Evolutionary conservation across 2,888 invertebrate species (phyloP), one percentile per base, ranked within the genome.

Genomic region (Entomobrya proxima): DNA sequence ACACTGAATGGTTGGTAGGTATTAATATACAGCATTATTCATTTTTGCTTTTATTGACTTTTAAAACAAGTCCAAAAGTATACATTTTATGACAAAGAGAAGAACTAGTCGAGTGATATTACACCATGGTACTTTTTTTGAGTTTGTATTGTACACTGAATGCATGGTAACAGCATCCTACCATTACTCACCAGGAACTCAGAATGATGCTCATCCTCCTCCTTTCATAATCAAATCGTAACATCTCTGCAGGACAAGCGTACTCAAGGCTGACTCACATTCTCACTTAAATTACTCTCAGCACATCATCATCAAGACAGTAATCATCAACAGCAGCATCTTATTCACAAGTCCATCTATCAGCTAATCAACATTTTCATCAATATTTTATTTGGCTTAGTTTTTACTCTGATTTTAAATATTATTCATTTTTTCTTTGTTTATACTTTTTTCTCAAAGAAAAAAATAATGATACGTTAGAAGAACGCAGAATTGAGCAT

Each of bases 151-250:
- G 64, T 30, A 64, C 21, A 13, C 7, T 30, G 3, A 47, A 52
- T 24, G 52, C 52, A 47, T 21, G 15, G 72, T 15, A 74, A 74
- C 11, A 5, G 11, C n/a, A 9, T 13, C 18, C n/a, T 69, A 24
- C 55, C 64, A 61, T 81, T 81, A 75, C 81, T 81, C 81, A 81
- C 74, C 81, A 81, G 61, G 74, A 81, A 81, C 61, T 81, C 18
- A 61, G 21, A 74, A 74, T 72, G 15, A 35, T 67, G 3, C 5
- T 75, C 32, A 52, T 75, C 50, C 50, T 52, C 75, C 69, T 79
- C 78, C 64, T 61, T 30, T 61, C 44, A 47, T 69, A 69, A 69
- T 69, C 69, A 69, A 69, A 69, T 69, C 69, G 44, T 15, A 24
- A 47, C n/a, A 69, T 30, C 18, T 1, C 44, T 6, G 11, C 40